phyloP scores from a whole-genome alignment of 2,888 invertebrate species.

The Agrochola macilenta region DNA sequence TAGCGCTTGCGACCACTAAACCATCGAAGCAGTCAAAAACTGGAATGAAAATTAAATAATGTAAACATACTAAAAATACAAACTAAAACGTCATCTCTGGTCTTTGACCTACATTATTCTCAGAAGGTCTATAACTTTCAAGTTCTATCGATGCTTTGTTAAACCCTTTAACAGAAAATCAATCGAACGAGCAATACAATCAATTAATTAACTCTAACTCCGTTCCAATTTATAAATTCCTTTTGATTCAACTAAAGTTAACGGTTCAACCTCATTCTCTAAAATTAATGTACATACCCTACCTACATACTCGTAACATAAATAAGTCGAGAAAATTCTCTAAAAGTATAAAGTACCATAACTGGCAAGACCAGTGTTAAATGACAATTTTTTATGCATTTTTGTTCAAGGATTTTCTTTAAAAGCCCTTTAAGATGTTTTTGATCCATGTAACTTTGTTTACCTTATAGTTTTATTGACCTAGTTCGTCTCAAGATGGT shows the following conservation, averaged over 20 bases:
- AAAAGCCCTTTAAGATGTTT: conserved; percentile 26
- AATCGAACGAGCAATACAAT: conserved; percentile 18
- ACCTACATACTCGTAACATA: conserved; percentile 20
- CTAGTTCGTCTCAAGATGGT: conserved; percentile 1
- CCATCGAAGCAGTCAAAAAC: not conserved
- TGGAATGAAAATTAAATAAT: not conserved
- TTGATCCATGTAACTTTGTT: conserved; percentile 19
- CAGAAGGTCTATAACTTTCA: not conserved
- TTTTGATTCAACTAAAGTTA: conserved; percentile 38
- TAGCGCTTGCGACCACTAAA: not conserved
- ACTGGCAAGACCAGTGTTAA: conserved; percentile 17
- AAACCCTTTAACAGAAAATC: conserved; percentile 22
- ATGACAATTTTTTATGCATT: conserved; percentile 25
- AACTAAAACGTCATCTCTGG: not conserved
- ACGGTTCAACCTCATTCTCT: conserved; percentile 46
- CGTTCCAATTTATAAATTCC: conserved; percentile 51
- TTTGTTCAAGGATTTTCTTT: conserved; percentile 30
- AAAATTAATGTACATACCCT: conserved; percentile 10
- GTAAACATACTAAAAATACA: too few species aligned
- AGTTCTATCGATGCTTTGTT: conserved; percentile 22
- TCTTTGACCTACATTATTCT: not conserved
- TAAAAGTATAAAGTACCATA: conserved; percentile 11
- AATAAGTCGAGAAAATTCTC: conserved; percentile 28
- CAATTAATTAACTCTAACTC: conserved; percentile 43
- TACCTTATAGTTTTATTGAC: conserved; percentile 40